phyloP scores from a whole-genome alignment of 1,140 invertebrate species.

The Akabosia matsudoensis region DNA sequence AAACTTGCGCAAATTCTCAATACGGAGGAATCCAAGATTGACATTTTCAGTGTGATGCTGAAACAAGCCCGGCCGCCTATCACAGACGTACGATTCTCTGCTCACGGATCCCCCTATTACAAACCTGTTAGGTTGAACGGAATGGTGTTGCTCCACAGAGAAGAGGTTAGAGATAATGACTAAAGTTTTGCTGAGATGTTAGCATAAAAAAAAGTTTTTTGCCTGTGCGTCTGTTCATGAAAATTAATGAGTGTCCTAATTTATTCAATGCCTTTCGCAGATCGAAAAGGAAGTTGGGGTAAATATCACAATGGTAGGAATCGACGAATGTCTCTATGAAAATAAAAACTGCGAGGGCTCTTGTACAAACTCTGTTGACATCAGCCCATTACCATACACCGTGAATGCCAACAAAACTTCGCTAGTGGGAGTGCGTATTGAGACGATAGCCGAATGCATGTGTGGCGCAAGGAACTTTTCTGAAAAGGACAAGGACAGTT shows the following conservation, averaged over 20 bases:
- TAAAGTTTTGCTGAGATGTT: too few species aligned
- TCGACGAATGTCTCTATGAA: constrained; percentile 94
- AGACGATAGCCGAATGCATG: constrained; percentile 83
- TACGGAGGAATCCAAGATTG: constrained; percentile 82
- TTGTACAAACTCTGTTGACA: constrained; percentile 86
- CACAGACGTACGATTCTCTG: constrained; percentile 89
- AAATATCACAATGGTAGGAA: constrained; percentile 95
- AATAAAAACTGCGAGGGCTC: constrained; percentile 93
- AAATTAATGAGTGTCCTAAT: too few species aligned
- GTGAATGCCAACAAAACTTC: constrained; percentile 96
- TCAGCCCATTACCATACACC: constrained; percentile 84
- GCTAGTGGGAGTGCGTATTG: constrained; percentile 84
- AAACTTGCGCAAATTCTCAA: constrained; percentile 79
- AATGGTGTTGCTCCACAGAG: constrained; percentile 85
- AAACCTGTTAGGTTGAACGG: constrained; percentile 91
- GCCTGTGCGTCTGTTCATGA: not conserved
- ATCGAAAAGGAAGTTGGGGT: constrained; percentile 90
- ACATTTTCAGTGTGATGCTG: constrained; percentile 90
- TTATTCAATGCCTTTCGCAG: too few species aligned
- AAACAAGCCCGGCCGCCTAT: constrained; percentile 79
- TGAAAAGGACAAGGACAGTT: constrained; percentile 71
- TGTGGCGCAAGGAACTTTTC: constrained; percentile 87
- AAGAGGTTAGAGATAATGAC: constrained; percentile 60
- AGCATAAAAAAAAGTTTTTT: too few species aligned
- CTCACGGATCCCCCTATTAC: constrained; percentile 92